phyloP scores from a whole-genome alignment of 2,888 invertebrate species.

The Bedellia somnulentella region DNA sequence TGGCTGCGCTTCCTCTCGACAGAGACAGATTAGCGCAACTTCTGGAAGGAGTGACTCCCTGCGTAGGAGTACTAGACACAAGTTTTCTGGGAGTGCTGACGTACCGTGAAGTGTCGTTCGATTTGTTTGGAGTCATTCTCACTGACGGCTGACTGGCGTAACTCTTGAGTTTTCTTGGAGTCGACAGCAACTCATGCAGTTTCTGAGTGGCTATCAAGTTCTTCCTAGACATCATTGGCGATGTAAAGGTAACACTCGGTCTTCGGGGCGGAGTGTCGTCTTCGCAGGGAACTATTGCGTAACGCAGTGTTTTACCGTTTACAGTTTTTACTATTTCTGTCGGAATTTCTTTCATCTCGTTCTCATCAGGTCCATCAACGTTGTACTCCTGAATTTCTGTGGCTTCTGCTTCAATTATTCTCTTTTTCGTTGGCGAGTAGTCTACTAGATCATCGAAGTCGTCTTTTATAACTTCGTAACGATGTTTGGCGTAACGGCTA shows the following conservation, averaged over 20 bases:
- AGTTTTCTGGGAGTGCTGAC: constrained; percentile 26
- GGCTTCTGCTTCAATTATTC: constrained; percentile 42
- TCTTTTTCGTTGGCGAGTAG: constrained; percentile 51
- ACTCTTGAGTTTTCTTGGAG: constrained; percentile 65
- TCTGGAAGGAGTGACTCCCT: constrained; percentile 44
- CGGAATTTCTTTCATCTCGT: constrained; percentile 59
- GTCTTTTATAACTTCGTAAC: constrained; percentile 61
- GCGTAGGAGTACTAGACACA: constrained; percentile 42
- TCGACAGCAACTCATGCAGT: constrained; percentile 72
- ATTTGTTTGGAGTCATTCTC: constrained; percentile 37
- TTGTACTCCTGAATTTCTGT: constrained; percentile 54
- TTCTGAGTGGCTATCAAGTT: constrained; percentile 75
- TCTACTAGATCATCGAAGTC: constrained; percentile 37
- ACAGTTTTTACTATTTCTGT: constrained; percentile 64
- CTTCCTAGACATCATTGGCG: constrained; percentile 52
- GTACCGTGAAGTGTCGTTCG: constrained; percentile 16
- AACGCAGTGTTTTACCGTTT: constrained; percentile 60
- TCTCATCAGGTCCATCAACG: constrained; percentile 55
- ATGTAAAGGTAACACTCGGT: constrained; percentile 39
- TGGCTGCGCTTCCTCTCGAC: constrained; percentile 19
- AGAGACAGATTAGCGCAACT: constrained; percentile 46
- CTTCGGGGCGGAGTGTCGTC: constrained; percentile 32
- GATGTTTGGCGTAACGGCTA: constrained; percentile 31
- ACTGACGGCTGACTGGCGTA: constrained; percentile 56
- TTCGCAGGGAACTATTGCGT: constrained; percentile 63